A percentile compares a stretch with the other conserved stretches of the same genome.
Evolutionary conservation across 2,888 invertebrate genomes (phyloP).

Genomic region (Pandemis cinnamomeana): DNA sequence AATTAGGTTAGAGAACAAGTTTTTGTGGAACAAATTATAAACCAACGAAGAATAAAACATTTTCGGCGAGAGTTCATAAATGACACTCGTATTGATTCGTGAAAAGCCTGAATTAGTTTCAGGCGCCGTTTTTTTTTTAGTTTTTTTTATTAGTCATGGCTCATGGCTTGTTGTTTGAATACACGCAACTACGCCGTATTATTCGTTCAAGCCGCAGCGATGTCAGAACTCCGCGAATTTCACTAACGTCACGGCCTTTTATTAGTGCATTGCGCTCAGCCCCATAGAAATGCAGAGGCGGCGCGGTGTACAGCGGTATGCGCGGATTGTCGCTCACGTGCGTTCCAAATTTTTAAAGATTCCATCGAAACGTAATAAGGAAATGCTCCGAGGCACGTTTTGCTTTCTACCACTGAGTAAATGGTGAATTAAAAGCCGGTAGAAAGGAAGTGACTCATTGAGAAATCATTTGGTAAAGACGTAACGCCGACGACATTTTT

Average conservation of each 20-base stretch:
- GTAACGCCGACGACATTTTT: neutral
- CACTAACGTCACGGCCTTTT: conserved; percentile 28
- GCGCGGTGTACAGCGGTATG: conserved; percentile 13
- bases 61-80: no score
- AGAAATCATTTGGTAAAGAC: conserved; percentile 10
- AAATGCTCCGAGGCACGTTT: conserved; percentile 33
- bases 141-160: no score
- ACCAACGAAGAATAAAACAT: no score
- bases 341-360: conserved; percentile 31
- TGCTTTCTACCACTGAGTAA: conserved; percentile 32
- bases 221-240: conserved; percentile 5
- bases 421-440: conserved; percentile 15
- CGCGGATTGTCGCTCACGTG: conserved; percentile 32
- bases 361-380: conserved; percentile 24
- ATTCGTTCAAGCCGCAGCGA: neutral
- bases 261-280: conserved; percentile 31
- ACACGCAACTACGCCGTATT: neutral
- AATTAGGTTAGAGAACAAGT: no score
- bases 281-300: conserved; percentile 17
- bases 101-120: no score
- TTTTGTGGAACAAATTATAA: no score
- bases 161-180: neutral
- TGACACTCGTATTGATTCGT: no score
- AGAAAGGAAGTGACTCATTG: conserved; percentile 22
- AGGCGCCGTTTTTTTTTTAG: no score